Conservation (phyloP, 2,797 vertebrate species). For the Lates japonicus region DNA sequence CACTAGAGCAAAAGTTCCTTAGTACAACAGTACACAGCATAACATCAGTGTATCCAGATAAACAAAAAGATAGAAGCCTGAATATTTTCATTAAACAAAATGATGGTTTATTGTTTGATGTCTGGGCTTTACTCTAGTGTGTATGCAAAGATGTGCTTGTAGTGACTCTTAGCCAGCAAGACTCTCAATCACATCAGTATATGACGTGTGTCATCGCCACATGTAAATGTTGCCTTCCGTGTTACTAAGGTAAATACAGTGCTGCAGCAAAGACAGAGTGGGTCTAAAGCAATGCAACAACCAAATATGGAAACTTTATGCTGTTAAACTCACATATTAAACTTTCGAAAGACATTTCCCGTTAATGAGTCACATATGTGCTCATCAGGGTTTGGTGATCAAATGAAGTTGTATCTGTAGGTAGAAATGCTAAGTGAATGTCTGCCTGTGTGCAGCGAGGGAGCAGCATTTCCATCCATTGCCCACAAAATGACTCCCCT, state of each 20-base stretch:
- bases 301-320: not conserved
- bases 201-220: not conserved
- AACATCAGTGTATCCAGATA: too few relatives aligned
- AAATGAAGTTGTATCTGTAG: not conserved
- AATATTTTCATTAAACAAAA: not conserved
- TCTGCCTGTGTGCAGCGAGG: constrained; percentile 20
- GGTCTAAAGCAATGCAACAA: not conserved
- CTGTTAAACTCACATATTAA: not conserved
- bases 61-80: not conserved
- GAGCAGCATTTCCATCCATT: constrained; percentile 8
- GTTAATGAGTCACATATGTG: not conserved
- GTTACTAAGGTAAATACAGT: constrained; percentile 2
- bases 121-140: not conserved
- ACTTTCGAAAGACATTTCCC: not conserved
- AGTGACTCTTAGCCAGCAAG: not conserved
- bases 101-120: not conserved
- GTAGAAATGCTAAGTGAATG: not conserved
- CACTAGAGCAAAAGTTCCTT: not conserved
- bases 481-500: constrained; percentile 27
- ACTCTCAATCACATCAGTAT: not conserved
- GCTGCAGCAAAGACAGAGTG: not conserved
- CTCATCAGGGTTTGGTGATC: not conserved
- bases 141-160: not conserved
- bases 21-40: too few relatives aligned
- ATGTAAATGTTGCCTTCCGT: not conserved